Evolutionary conservation across 2,113 vertebrate species (phyloP).

Genomic region (Anser cygnoides): DNA sequence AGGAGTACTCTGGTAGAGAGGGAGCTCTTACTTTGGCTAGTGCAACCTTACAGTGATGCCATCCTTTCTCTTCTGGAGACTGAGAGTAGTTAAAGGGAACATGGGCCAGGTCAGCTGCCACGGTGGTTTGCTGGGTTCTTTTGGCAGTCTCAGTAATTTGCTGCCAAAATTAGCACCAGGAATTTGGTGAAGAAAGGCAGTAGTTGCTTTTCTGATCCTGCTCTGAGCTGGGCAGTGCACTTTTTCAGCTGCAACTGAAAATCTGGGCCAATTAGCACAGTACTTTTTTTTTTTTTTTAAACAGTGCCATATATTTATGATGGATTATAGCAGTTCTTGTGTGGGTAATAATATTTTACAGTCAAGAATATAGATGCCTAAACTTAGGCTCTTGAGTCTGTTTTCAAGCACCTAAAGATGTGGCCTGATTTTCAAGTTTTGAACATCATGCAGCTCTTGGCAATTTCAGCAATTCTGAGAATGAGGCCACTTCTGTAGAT

Average conservation of each 20-base stretch:
- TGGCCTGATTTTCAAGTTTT: slow-evolving; percentile 64
- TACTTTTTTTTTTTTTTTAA: not conserved
- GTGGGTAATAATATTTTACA: slow-evolving; percentile 39
- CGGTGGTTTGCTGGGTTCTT: not conserved
- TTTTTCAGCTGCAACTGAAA: slow-evolving; percentile 13
- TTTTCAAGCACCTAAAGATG: slow-evolving; percentile 64
- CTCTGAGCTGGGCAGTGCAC: not conserved
- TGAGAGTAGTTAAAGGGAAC: not conserved
- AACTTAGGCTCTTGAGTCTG: slow-evolving; percentile 52
- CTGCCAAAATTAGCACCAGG: not conserved
- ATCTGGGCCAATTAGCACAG: slow-evolving; percentile 34
- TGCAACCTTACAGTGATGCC: not conserved
- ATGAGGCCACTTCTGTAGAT: slow-evolving; percentile 64
- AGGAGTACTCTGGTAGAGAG: not conserved
- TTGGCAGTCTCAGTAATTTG: not conserved
- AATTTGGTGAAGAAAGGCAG: not conserved
- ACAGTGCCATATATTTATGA: slow-evolving; percentile 21
- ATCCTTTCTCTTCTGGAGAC: not conserved
- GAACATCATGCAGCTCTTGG: slow-evolving; percentile 51
- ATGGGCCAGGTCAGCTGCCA: not conserved
- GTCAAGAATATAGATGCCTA: slow-evolving; percentile 43
- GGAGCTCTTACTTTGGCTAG: not conserved
- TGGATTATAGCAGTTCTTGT: slow-evolving; percentile 21
- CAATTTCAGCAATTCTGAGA: slow-evolving; percentile 66
- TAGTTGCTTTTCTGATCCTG: not conserved